Base-by-base conservation (phyloP, 1,140 invertebrate genomes). In the Zaprionus camerounensis region DNA sequence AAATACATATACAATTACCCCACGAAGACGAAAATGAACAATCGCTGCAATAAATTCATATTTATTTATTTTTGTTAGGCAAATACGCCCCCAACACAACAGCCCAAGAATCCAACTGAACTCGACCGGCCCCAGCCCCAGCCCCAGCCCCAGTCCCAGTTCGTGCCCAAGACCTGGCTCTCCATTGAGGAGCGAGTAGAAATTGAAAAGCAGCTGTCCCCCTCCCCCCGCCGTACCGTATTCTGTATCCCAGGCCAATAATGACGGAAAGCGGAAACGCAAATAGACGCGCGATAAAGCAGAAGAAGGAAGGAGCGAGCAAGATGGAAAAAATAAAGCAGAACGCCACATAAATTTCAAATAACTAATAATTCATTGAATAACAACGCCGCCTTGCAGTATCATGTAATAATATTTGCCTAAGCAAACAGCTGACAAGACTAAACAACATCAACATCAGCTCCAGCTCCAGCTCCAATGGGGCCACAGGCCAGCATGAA, bases 281-380 rank as follows among this genome's bases (percentile, higher is more conserved):
- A 87, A 87, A 87, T 87, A 87, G 83, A 83, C 84, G 78, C 57
- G 76, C 81, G 84, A 88, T 83, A 87, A 83, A 81, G 78, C 83
- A 56, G 41, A 34, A 59, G 36, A 49, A 26, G 26, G 58, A 28
- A 20, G 15, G 28, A 57, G 51, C 11, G 36, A 26, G 28, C 41
- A n/a, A 20, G 38, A 22, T 22, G 31, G 22, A 36, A 56, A 34
- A 72, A 77, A 61, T 58, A 63, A 77, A 72, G 44, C 58, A 72
- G 71, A 74, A 88, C 68, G 81, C 71, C 65, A 88, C 85, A 87
- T 88, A 87, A 87, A 87, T 87, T 88, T 88, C 28, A 81, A 90
- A 90, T 84, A 88, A 88, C 81, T 88, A 84, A 90, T 90, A 88
- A 90, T 90, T 88, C 85, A 88, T 90, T 81, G 78, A 90, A 88